Conservation (phyloP, 2,888 invertebrate species). For the Cataglyphis rosenhaueri region DNA sequence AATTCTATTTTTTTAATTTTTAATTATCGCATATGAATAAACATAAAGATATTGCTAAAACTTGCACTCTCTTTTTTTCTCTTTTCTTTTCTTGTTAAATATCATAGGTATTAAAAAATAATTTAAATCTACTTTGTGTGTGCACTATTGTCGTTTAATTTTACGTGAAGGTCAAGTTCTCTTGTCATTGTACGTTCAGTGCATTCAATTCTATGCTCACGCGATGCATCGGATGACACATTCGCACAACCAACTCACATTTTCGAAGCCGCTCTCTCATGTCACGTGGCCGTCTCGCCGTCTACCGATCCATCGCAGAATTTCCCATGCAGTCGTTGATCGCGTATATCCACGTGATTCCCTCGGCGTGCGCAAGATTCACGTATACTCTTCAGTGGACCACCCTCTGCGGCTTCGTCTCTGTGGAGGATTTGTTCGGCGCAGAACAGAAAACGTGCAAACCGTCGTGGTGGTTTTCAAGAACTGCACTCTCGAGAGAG, state of each 20-base stretch:
- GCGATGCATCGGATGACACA: background rate
- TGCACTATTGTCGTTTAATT: background rate
- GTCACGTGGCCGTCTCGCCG: slow-evolving; percentile 73
- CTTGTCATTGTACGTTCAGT: background rate
- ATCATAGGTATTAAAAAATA: background rate
- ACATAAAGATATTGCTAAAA: background rate
- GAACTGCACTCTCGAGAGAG: background rate
- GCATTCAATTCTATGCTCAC: background rate
- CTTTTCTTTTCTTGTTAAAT: background rate
- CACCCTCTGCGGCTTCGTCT: background rate
- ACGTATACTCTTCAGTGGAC: slow-evolving; percentile 22
- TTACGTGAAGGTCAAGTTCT: background rate
- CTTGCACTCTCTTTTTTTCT: background rate
- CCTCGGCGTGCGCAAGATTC: slow-evolving; percentile 7
- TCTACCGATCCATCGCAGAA: slow-evolving; percentile 57
- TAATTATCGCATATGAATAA: background rate
- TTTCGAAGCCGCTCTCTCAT: slow-evolving; percentile 80
- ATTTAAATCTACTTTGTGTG: background rate
- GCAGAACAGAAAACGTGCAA: slow-evolving; percentile 29
- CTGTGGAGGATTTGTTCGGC: background rate
- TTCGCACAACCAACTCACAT: slow-evolving; percentile 77
- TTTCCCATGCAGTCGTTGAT: slow-evolving; percentile 42
- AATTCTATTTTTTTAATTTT: background rate
- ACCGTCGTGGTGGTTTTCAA: background rate
- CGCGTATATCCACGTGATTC: slow-evolving; percentile 42